Conservation (phyloP, 2,888 invertebrate species). For the Mystacides longicornis region DNA sequence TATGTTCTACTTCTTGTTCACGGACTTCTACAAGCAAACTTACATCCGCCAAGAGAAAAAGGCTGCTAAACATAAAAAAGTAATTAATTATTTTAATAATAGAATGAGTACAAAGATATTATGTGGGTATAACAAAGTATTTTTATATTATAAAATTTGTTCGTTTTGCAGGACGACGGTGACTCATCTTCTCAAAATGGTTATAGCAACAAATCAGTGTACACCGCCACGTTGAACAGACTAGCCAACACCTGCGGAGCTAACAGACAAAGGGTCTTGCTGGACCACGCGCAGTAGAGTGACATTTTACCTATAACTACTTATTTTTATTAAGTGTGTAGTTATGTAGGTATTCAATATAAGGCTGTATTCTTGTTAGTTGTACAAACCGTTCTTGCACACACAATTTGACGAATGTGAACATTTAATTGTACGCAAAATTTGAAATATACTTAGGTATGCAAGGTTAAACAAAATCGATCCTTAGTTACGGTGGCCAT, state of each 20-base stretch:
- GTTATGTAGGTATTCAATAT: too few relatives aligned
- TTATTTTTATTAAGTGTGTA: not conserved
- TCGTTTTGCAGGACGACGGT: conserved; percentile 16
- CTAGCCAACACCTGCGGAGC: conserved; percentile 17
- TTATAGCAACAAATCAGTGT: not conserved
- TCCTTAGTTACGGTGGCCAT: too few relatives aligned
- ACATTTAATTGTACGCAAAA: too few relatives aligned
- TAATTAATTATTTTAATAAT: too few relatives aligned
- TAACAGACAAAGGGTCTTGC: conserved; percentile 22
- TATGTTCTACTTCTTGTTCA: conserved; percentile 89
- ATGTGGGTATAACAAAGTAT: not conserved
- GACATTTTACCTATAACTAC: not conserved
- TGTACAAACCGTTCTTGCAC: not conserved
- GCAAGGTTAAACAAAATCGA: too few relatives aligned
- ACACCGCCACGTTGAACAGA: conserved; percentile 13
- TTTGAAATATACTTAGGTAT: too few relatives aligned
- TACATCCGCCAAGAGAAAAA: conserved; percentile 47
- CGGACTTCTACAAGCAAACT: conserved; percentile 80
- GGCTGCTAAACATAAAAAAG: conserved; percentile 25
- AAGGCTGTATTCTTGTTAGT: not conserved
- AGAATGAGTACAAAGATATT: too few relatives aligned
- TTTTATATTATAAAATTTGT: not conserved
- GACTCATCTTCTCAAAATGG: conserved; percentile 8
- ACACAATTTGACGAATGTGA: too few relatives aligned
- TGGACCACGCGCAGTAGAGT: conserved; percentile 16